phyloP scores from a whole-genome alignment of 2,113 vertebrate genomes.

The Seriola dumerili region DNA sequence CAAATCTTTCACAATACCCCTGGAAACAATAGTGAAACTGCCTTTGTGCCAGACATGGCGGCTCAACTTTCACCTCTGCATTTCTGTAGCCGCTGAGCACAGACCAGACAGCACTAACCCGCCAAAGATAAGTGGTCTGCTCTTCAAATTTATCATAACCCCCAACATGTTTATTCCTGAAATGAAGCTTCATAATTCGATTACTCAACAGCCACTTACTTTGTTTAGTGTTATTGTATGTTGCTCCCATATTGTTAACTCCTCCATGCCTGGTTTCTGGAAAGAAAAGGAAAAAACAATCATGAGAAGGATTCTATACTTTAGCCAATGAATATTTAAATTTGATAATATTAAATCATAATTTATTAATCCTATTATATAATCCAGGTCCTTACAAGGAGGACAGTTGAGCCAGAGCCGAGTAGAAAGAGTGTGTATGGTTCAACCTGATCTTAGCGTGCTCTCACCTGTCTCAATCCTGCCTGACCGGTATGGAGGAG shows the following conservation, averaged over 20 bases:
- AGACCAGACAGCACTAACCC: background rate
- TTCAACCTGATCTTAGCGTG: conserved; percentile 67
- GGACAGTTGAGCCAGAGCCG: conserved; percentile 33
- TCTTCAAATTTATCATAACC: background rate
- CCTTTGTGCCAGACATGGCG: background rate
- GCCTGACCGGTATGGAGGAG: conserved; percentile 81
- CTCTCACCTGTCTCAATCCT: conserved; percentile 82
- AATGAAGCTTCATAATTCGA: background rate
- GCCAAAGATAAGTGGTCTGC: background rate
- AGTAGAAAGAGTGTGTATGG: conserved; percentile 23
- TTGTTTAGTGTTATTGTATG: conserved; percentile 90
- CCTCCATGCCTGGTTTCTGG: conserved; percentile 91
- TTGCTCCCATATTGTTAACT: conserved; percentile 97
- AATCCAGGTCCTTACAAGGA: conserved; percentile 35
- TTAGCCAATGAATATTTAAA: background rate
- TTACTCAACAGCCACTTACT: conserved; percentile 80
- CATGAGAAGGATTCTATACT: background rate
- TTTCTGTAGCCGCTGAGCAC: background rate
- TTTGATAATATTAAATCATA: background rate
- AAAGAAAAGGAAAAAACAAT: conserved; percentile 8
- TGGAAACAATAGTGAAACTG: conserved; percentile 13
- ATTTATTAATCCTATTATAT: background rate
- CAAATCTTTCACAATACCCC: conserved; percentile 2
- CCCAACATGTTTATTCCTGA: background rate
- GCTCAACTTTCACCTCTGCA: background rate